A percentile compares a stretch with the other conserved stretches of the same genome.
These are phyloP conservation scores for Pentalonia nigronervosa DNA, from an alignment of 1,140 invertebrate genomes.

Conservation along the genomic window DNA sequence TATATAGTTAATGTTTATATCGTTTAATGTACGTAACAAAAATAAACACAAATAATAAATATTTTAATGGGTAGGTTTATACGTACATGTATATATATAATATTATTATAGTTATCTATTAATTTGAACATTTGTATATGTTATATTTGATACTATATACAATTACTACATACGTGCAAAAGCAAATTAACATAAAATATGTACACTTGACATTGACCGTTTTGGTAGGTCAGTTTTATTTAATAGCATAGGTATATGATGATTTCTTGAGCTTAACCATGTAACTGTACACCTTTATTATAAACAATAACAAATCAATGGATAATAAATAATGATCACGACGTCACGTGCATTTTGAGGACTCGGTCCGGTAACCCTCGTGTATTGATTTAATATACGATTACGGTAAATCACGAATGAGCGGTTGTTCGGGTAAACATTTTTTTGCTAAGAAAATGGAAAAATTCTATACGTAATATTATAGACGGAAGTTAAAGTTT, in stretches of 20 bases:
- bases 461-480: background rate
- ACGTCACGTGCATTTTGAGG: background rate
- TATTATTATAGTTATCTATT: background rate
- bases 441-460: background rate
- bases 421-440: background rate
- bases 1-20: background rate
- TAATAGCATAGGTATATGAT: background rate
- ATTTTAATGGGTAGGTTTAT: background rate
- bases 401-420: constrained; percentile 13
- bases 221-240: constrained; percentile 37
- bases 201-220: constrained; percentile 20
- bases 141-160: background rate
- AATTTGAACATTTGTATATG: background rate
- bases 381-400: background rate
- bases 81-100: background rate
- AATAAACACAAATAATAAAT: constrained; percentile 21
- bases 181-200: background rate
- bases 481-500: background rate
- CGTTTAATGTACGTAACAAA: background rate
- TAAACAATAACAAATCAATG: background rate
- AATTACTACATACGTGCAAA: background rate
- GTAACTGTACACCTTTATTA: background rate
- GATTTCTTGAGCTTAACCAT: background rate
- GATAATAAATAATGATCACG: background rate
- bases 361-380: background rate